These are phyloP conservation scores for Harpalus rubripes DNA, from an alignment of 2,888 invertebrate species.

Conservation along the genomic window DNA sequence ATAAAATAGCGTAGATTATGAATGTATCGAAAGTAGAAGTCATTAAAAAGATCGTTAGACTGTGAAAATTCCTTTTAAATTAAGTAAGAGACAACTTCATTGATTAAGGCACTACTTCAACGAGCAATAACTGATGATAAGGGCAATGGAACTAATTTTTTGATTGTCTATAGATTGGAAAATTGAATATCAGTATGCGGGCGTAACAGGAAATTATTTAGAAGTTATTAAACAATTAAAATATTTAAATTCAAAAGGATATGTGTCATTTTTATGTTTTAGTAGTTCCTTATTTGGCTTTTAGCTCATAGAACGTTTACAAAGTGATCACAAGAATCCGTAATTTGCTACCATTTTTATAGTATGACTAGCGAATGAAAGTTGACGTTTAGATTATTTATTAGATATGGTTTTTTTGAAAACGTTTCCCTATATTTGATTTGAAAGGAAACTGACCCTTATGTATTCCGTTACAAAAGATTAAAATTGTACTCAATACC, in stretches of 20 bases:
- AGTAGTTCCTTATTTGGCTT: too few species aligned
- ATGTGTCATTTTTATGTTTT: too few species aligned
- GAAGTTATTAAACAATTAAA: background rate
- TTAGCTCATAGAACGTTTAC: too few species aligned
- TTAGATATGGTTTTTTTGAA: too few species aligned
- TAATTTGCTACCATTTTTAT: too few species aligned
- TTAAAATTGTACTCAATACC: too few species aligned
- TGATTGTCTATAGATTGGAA: constrained; percentile 13
- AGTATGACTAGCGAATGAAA: too few species aligned
- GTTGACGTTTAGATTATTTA: too few species aligned
- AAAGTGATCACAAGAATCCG: too few species aligned
- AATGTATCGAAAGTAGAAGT: constrained; percentile 6
- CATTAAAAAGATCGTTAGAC: constrained; percentile 3
- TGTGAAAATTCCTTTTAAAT: background rate
- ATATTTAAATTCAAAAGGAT: background rate
- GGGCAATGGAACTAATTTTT: constrained; percentile 40
- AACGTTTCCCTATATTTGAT: too few species aligned
- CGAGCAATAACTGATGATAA: constrained; percentile 3
- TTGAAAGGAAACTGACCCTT: too few species aligned
- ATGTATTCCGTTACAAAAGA: too few species aligned
- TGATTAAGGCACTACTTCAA: constrained; percentile 1
- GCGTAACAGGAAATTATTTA: constrained; percentile 9
- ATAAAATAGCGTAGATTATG: background rate
- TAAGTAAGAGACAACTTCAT: background rate
- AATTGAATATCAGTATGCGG: constrained; percentile 10